A percentile compares a stretch with the other conserved stretches of the same genome.
phyloP scores from a whole-genome alignment of 2,113 vertebrate genomes.

The Tretioscincus oriximinensis region DNA sequence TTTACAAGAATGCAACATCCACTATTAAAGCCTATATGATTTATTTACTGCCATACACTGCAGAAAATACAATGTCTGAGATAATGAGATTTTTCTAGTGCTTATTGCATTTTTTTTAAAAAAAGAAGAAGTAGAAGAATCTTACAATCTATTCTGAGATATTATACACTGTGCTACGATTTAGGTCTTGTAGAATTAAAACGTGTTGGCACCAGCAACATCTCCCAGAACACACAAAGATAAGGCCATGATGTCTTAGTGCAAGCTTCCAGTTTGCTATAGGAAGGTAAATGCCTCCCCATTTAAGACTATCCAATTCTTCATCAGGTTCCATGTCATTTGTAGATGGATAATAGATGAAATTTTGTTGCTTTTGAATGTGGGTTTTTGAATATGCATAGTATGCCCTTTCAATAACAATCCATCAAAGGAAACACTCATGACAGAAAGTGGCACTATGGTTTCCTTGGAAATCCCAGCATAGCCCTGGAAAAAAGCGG shows the following conservation, averaged over 20 bases:
- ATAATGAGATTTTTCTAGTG: slow-evolving; percentile 25
- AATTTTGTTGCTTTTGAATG: neutral
- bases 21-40: slow-evolving; percentile 1
- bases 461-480: no score
- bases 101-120: neutral
- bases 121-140: neutral
- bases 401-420: no score
- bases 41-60: slow-evolving; percentile 17
- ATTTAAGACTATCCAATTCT: neutral
- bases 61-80: slow-evolving; percentile 2
- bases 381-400: no score
- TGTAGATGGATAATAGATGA: neutral
- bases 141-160: neutral
- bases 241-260: neutral
- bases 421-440: no score
- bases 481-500: no score
- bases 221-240: neutral
- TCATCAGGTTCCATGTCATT: neutral
- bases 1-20: slow-evolving; percentile 9
- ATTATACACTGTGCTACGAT: neutral
- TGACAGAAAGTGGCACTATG: no score
- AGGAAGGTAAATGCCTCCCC: neutral
- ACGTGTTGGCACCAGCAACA: neutral
- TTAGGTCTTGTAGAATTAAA: slow-evolving; percentile 2
- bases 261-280: neutral